Base-by-base conservation (phyloP, 2,888 invertebrate genomes). In the Hydriomena furcata region DNA sequence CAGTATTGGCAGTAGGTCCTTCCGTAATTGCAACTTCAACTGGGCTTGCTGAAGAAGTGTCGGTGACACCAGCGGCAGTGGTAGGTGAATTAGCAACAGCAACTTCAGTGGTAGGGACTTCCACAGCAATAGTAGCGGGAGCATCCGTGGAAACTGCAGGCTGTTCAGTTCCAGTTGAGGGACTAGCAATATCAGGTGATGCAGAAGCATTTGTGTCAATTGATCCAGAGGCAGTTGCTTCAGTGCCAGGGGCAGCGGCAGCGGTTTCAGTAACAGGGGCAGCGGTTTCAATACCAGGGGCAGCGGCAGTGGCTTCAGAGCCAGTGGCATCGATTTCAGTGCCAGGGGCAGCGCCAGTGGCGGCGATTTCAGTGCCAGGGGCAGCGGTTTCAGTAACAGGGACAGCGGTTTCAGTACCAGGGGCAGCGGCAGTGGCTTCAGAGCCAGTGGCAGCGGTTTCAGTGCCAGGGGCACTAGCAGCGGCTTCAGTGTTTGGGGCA, bases 1-100 rank as follows among this genome's bases (percentile, higher is more conserved):
- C 50, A 40, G 43, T 27, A 8, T 13, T 2, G n/a, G 27, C 24
- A 32, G 28, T 23, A 25, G 21, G 34, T 34, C 12, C 36, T 31
- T 50, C 43, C n/a, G 48, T 24, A 7, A 10, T 17, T n/a, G 23
- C 36, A 20, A n/a, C 21, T 37, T 43, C 38, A 13, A 27, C 36
- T 30, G 45, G n/a, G 12, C 35, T 20, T 24, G 27, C 8, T 20
- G 35, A 23, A 7, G 35, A 8, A n/a, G 32, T 12, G 8, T 31
- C 5, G 5, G 21, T 25, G 6, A 8, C 17, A 27, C 45, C 12
- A 12, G 12, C 13, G 3, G 21, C 34, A 35, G 30, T 44, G 6
- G 27, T 11, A 17, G 38, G 6, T 12, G 31, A 17, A 6, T 38
- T 42, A 28, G 27, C 41, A 35, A 28, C 11, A 40, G 23, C 6